Percentiles rank a stretch among this genome's conserved stretches.
Conservation (phyloP, 2,797 vertebrate genomes). For the Tenualosa ilisha region DNA sequence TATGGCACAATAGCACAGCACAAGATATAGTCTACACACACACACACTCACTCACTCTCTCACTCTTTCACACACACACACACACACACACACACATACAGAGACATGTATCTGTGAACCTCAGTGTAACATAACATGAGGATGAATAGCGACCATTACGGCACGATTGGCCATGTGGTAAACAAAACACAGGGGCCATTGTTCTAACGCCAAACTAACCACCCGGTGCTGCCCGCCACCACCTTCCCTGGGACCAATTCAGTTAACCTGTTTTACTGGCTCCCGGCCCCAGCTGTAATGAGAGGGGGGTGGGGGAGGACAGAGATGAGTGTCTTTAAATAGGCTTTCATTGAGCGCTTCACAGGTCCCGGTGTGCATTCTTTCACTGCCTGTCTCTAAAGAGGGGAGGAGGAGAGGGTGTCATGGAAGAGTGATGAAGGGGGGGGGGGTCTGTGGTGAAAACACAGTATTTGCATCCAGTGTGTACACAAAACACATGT, state of each 20-base stretch:
- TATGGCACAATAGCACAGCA: neutral
- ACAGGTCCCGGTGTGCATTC: neutral
- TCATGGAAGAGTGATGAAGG: neutral
- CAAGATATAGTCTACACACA: neutral
- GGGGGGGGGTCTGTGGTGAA: too few species aligned
- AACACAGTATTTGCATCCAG: too few species aligned
- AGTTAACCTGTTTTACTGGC: neutral
- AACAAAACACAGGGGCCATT: neutral
- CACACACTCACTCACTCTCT: neutral
- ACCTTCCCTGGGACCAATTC: conserved; percentile 2
- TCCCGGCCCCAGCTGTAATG: neutral
- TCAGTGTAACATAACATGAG: neutral
- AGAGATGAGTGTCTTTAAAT: neutral
- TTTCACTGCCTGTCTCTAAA: neutral
- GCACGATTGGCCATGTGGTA: neutral
- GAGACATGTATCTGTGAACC: neutral
- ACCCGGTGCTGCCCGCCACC: neutral
- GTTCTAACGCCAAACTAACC: neutral
- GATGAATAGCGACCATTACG: neutral
- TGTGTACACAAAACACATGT: too few species aligned
- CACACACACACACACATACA: neutral
- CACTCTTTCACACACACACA: neutral
- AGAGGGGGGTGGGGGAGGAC: neutral
- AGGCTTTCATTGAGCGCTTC: neutral
- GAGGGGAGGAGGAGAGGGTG: neutral